Conservation (phyloP, 2,113 vertebrate genomes). For the Riparia riparia region DNA sequence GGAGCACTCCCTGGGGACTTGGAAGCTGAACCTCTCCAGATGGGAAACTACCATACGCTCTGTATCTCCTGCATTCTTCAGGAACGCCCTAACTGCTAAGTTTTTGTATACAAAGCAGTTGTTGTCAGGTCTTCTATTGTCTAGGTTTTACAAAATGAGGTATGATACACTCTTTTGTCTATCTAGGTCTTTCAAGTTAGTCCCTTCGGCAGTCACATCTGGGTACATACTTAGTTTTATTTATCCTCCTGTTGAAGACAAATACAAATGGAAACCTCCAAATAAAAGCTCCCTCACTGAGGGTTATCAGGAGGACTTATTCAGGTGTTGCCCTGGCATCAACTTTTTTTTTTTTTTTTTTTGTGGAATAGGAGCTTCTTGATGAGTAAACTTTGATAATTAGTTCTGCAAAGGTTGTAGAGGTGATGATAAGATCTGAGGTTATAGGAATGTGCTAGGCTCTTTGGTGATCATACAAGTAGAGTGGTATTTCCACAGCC, state of each 20-base stretch:
- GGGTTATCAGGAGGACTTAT: not conserved
- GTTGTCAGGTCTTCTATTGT: slow-evolving; percentile 16
- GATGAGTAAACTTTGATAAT: not conserved
- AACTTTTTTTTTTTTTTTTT: not conserved
- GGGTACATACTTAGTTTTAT: not conserved
- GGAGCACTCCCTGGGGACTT: not conserved
- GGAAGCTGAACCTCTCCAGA: slow-evolving; percentile 4
- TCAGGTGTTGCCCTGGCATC: not conserved
- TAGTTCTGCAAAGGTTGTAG: not conserved
- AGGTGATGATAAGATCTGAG: slow-evolving; percentile 32
- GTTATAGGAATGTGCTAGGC: not conserved
- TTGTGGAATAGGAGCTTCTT: not conserved
- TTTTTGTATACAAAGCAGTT: not conserved
- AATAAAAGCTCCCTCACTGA: not conserved
- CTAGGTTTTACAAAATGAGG: not conserved
- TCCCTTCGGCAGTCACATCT: not conserved
- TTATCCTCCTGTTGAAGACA: not conserved
- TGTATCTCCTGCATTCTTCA: not conserved
- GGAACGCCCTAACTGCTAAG: not conserved
- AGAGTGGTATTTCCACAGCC: not conserved
- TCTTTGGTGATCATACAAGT: not conserved
- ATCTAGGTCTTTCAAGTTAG: not conserved
- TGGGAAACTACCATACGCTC: not conserved
- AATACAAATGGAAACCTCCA: not conserved
- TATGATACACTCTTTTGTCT: not conserved